Base-by-base conservation (phyloP, 2,888 invertebrate genomes). In the Idaea aversata region DNA sequence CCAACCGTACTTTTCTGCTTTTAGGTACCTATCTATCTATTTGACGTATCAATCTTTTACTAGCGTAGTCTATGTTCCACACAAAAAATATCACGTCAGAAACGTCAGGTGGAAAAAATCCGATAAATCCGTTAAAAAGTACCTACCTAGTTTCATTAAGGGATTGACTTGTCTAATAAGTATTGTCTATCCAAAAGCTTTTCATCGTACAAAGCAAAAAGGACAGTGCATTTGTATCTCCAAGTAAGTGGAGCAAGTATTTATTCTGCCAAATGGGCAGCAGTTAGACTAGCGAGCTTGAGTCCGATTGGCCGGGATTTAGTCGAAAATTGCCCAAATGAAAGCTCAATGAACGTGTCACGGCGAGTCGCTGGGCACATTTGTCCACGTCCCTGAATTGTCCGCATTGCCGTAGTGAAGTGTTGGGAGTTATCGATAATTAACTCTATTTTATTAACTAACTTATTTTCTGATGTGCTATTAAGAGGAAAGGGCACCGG, bases 321-420 rank as follows among this genome's bases (percentile, higher is more conserved):
- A 86, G 87, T 85, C 87, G 90, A 90, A 90, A 91, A 91, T 92
- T 90, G 90, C 86, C 88, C 90, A 90, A 92, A 92, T 90, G 91
- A 91, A 91, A 89, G 90, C 91, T 89, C 91, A 90, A 91, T 91
- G 91, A 89, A 91, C 89, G 90, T 89, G 91, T 91, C 91, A 90
- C 87, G 82, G 83, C 81, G 87, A 87, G 79, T 88, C 87, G 87
- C 85, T 78, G 86, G 84, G 83, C 88, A 87, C 90, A 91, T 92
- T 91, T 90, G 87, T 92, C 87, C 88, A 86, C 85, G 90, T 91
- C 90, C 70, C 87, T 73, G 86, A 84, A 90, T 90, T 88, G 90
- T 90, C 91, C 90, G 91, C 91, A 91, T 89, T 90, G 90, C 88
- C 85, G 90, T 85, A 85, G 83, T 72, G 71, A 84, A 88, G 88